Evolutionary conservation across 2,113 vertebrate genomes (phyloP), one percentile per base, ranked within the genome.

Genomic region (Romanogobio albipinnatus): DNA sequence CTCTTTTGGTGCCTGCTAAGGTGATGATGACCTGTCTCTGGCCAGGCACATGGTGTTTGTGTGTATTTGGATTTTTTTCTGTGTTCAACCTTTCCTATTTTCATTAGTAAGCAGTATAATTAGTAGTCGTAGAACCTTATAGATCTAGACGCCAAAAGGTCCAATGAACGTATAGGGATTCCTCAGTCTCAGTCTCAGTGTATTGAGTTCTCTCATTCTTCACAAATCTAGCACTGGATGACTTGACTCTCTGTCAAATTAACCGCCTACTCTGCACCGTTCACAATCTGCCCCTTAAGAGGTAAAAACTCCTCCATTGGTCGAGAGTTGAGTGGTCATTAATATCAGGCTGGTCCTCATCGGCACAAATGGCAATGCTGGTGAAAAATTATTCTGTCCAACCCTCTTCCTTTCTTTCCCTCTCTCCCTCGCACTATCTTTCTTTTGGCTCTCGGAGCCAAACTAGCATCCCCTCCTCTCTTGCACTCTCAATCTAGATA

Each of bases 11-110:
- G 89, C 89, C 89, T 62, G 83, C 88, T 81, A 91, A 93, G 91
- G 92, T 93, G 91, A 91, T 80, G 83, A 92, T 91, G 91, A 89
- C 90, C 86, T 91, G 90, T 92, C 90, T 92, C 90, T 79, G 78
- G 51, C 71, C 80, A 85, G 87, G 86, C 74, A 0, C 82, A 70
- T n/a, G 61, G 59, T 80, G 78, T 85, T 85, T 56, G 49, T 49
- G 39, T 70, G 39, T 73, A 49, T 71, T 66, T 64, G n/a, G 49
- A 26, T 45, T 84, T 81, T 36, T n/a, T 49, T 62, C 19, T 39
- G 74, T 74, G 68, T 47, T 22, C 29, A 71, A 36, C 26, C 61
- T 86, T 86, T 85, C 66, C 84, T 87, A 76, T 85, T 80, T 91
- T 93, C 92, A 92, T 90, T 91, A 91, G 91, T 83, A 71, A 66